phyloP scores from a whole-genome alignment of 2,888 invertebrate genomes.

The Hartigia nigra region DNA sequence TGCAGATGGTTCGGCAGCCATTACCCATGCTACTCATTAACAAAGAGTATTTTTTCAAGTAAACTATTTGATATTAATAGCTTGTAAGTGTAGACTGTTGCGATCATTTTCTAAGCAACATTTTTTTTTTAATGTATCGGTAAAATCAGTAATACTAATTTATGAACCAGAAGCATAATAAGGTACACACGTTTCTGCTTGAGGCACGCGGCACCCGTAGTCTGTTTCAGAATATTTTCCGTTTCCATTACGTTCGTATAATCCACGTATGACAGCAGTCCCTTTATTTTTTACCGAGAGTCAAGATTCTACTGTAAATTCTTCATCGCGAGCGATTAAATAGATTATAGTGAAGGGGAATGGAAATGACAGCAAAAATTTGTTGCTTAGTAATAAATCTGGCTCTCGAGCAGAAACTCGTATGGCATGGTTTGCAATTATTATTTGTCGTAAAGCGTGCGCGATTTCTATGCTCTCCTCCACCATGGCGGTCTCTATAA shows the following conservation, averaged over 20 bases:
- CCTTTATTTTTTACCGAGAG: not conserved
- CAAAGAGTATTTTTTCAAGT: not conserved
- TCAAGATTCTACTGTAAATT: not conserved
- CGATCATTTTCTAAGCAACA: not conserved
- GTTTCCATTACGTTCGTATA: not conserved
- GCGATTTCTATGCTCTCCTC: not conserved
- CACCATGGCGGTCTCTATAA: not conserved
- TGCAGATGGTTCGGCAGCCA: not conserved
- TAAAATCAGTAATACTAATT: not conserved
- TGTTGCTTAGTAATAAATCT: not conserved
- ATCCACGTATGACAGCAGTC: not conserved
- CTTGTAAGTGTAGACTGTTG: not conserved
- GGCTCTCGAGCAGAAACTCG: not conserved
- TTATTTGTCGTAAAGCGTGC: conserved; percentile 6
- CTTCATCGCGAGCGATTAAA: not conserved
- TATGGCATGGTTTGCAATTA: not conserved
- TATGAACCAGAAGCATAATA: not conserved
- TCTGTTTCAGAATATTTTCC: not conserved
- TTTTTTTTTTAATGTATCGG: not conserved
- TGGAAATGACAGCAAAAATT: conserved; percentile 3
- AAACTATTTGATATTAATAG: not conserved
- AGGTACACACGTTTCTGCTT: not conserved
- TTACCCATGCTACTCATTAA: not conserved
- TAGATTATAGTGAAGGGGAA: not conserved
- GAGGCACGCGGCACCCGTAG: not conserved